Conservation (phyloP, 1,140 invertebrate genomes). For the Pachypeltis micranthus region DNA sequence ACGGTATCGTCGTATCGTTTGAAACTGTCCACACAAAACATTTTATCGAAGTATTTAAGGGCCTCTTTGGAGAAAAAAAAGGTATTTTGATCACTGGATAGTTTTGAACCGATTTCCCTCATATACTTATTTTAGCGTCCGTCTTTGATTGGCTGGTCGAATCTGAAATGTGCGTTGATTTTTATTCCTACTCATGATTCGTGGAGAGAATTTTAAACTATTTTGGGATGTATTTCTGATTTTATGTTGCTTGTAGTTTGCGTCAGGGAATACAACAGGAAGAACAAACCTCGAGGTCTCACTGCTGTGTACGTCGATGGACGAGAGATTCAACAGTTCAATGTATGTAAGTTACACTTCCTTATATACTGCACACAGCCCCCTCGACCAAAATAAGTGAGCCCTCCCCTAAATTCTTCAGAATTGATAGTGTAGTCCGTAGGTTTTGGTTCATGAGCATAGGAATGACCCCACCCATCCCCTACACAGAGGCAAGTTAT, state of each 20-base stretch:
- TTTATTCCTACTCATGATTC: neutral
- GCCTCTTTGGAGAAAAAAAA: neutral
- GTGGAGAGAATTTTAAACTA: neutral
- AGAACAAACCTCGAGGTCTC: neutral
- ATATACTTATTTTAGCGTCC: neutral
- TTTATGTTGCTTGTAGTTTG: neutral
- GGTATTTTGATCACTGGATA: neutral
- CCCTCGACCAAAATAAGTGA: no score
- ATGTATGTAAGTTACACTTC: neutral
- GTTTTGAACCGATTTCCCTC: no score
- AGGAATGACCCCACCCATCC: no score
- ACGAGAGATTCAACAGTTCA: neutral
- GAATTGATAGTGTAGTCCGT: no score
- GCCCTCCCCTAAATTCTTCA: no score
- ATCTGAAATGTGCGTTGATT: neutral
- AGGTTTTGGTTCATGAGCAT: no score
- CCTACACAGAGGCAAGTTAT: no score
- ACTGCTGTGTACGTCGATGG: neutral
- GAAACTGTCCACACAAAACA: no score
- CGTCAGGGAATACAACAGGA: neutral
- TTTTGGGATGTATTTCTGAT: neutral
- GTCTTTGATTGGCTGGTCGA: neutral
- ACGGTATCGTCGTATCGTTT: no score
- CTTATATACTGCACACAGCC: no score
- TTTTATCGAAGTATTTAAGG: no score